Base-by-base conservation (phyloP, 64 coral and sea anemone species). In the Stichodactyla helianthus region DNA sequence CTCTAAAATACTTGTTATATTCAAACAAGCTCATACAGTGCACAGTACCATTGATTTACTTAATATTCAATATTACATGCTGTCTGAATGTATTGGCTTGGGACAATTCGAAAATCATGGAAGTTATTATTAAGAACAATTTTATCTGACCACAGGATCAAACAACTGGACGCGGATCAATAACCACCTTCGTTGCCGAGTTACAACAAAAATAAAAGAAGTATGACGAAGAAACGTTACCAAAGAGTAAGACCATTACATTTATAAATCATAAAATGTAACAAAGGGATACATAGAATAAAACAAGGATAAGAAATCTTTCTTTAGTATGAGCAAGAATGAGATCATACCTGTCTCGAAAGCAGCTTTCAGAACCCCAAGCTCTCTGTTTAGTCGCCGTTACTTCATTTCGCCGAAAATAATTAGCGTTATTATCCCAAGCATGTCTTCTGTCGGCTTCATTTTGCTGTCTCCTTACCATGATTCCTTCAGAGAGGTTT, bases 381-480 rank as follows among this genome's bases (percentile, higher is more conserved):
- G 93, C 97, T 87, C 97, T 76, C 83, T 99, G 93, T 77, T 99
- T 99, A 12, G 97, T 99, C 13, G 97, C 92, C 68, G 94, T 93
- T 25, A 99, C 91, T 58, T 95, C 89, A 74, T 93, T 92, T 90
- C 93, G 85, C 65, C 95, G 82, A 85, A 99, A 99, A 83, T 99
- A 99, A 76, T 88, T 85, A 16, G 89, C 86, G 71, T 99, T 99
- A 54, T 90, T 92, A 57, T 99, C 93, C 97, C 97, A 99, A 20
- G 79, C 74, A 54, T 95, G 83, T 44, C 97, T 92, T 86, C 93
- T 83, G 86, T 99, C 93, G n/a, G 97, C 93, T 93, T 99, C 97
- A 85, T 91, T 87, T 77, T 99, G 97, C 88, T 89, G 86, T 88
- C 97, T 91, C 50, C 93, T 90, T 82, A 99, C 97, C 76, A 95